These are phyloP conservation scores for Darevskia mixta DNA, from an alignment of 2,797 vertebrate genomes.

Conservation along the genomic window DNA sequence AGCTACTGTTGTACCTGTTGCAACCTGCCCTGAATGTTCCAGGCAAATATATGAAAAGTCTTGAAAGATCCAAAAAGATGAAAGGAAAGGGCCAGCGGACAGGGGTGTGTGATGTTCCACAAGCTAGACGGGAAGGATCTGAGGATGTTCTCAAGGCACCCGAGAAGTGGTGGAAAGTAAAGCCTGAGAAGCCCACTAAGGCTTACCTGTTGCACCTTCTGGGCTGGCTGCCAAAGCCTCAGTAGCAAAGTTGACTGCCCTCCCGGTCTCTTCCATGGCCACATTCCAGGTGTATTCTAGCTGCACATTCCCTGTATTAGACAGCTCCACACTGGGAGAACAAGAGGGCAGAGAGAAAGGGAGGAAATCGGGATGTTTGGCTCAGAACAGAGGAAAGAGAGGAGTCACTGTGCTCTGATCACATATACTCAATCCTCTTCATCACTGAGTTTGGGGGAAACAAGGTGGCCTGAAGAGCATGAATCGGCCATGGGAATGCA, in stretches of 20 bases:
- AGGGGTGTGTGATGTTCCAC: not conserved
- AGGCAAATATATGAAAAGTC: not conserved
- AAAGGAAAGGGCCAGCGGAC: not conserved
- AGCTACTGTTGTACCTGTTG: no score
- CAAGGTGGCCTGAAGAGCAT: no score
- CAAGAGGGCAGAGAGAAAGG: not conserved
- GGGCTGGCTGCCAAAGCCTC: rapidly evolving
- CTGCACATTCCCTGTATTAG: conserved; percentile 83
- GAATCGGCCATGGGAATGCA: no score
- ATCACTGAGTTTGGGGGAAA: not conserved
- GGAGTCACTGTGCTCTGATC: not conserved
- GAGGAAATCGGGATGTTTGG: not conserved
- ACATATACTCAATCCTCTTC: no score
- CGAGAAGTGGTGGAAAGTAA: not conserved
- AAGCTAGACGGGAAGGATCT: not conserved
- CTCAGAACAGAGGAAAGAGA: not conserved
- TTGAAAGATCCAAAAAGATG: not conserved
- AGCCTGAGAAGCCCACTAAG: not conserved
- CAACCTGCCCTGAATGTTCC: not conserved
- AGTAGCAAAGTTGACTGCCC: conserved; percentile 24
- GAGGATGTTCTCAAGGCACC: not conserved
- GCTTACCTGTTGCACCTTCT: conserved; percentile 26
- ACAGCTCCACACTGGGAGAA: conserved; percentile 81
- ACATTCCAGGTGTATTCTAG: conserved; percentile 86
- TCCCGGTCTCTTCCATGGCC: conserved; percentile 67